Conservation (phyloP, 2,888 invertebrate species). For the Cheilosia impressa region DNA sequence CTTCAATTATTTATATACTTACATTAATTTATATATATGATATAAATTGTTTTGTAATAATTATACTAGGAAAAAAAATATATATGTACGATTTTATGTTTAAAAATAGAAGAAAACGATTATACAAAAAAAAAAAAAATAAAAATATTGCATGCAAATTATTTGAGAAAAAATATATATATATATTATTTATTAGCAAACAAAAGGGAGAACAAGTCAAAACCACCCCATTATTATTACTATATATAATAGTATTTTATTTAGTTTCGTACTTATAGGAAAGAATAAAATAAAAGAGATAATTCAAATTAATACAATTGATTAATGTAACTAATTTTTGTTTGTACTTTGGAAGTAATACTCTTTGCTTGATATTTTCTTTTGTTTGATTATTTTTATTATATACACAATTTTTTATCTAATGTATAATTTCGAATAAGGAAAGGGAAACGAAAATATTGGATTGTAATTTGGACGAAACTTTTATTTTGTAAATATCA, state of each 20-base stretch:
- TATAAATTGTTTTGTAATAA: slow-evolving; percentile 53
- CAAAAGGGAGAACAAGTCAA: slow-evolving; percentile 75
- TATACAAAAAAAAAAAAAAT: slow-evolving; percentile 22
- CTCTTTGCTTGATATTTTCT: slow-evolving; percentile 74
- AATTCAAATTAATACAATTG: slow-evolving; percentile 45
- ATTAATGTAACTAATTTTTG: slow-evolving; percentile 54
- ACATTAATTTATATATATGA: slow-evolving; percentile 78
- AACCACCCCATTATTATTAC: slow-evolving; percentile 73
- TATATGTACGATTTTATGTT: slow-evolving; percentile 60
- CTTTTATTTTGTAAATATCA: slow-evolving; percentile 37
- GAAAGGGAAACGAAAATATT: slow-evolving; percentile 30
- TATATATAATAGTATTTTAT: slow-evolving; percentile 51
- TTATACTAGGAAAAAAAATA: slow-evolving; percentile 42
- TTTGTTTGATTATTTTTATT: slow-evolving; percentile 36
- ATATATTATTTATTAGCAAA: slow-evolving; percentile 72
- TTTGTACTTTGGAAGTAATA: slow-evolving; percentile 57
- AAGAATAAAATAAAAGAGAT: slow-evolving; percentile 30
- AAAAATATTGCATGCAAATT: slow-evolving; percentile 69
- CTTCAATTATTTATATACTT: slow-evolving; percentile 77
- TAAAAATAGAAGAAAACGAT: slow-evolving; percentile 56
- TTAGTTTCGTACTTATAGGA: slow-evolving; percentile 43
- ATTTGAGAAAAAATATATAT: slow-evolving; percentile 60
- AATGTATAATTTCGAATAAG: slow-evolving; percentile 21
- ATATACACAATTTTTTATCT: slow-evolving; percentile 47
- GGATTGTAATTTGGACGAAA: slow-evolving; percentile 49